A percentile compares a stretch with the other conserved stretches of the same genome.
Conservation (phyloP, 2,797 vertebrate genomes). For the Fratercula arctica region DNA sequence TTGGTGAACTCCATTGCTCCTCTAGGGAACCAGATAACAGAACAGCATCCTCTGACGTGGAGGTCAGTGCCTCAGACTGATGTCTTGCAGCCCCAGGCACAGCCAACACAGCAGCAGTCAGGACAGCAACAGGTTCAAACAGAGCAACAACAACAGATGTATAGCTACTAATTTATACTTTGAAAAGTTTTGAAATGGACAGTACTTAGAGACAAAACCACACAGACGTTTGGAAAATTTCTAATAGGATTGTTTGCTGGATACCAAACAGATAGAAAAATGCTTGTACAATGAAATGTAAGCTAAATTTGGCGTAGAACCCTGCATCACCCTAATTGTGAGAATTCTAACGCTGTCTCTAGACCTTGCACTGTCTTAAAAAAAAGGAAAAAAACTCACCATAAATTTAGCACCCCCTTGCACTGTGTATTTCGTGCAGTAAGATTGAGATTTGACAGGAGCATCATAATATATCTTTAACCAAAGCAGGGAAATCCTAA, state of each 20-base stretch:
- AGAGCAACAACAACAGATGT: conserved; percentile 87
- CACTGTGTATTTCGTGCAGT: neutral
- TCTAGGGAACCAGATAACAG: conserved; percentile 82
- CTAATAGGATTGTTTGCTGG: conserved; percentile 56
- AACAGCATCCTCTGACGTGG: conserved; percentile 88
- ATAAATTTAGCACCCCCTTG: neutral
- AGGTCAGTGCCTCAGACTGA: conserved; percentile 84
- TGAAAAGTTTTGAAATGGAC: neutral
- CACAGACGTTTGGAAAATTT: neutral
- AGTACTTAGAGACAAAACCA: neutral
- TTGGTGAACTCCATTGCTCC: conserved; percentile 93
- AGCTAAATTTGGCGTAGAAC: neutral
- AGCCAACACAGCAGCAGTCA: conserved; percentile 70
- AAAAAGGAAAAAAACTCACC: neutral
- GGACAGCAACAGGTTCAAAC: conserved; percentile 70
- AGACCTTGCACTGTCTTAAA: neutral
- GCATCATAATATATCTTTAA: neutral
- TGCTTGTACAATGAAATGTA: neutral
- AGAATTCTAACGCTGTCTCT: neutral
- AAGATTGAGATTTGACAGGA: neutral
- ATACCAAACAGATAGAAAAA: conserved; percentile 62
- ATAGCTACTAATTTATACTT: conserved; percentile 84
- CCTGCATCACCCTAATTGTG: neutral
- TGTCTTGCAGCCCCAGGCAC: conserved; percentile 72
- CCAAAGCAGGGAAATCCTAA: neutral